Base-by-base conservation (phyloP, 2,888 invertebrate genomes). In the Hanleya hanleyi region DNA sequence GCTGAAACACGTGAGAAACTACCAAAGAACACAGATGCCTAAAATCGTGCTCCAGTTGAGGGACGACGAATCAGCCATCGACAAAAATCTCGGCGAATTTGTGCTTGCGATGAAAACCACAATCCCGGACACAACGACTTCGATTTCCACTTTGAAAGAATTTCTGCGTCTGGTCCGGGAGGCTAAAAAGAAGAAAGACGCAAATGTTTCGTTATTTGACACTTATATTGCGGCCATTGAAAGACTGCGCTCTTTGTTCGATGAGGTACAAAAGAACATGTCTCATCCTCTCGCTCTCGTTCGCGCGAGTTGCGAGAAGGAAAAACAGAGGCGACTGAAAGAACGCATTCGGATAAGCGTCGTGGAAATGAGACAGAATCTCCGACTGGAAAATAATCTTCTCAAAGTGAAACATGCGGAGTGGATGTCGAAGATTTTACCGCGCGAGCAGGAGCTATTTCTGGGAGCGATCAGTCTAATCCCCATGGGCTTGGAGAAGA, bases 391-490 rank as follows among this genome's bases (percentile, higher is more conserved):
- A 12, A 70, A 73, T n/a, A 74, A 79, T 50, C 71, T 86, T 15
- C 77, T 78, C 57, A 73, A 67, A 15, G 72, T 84, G 0, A 67
- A 66, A 0, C 81, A 83, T 73, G 74, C 78, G 18, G 84, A 82
- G 29, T 85, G 82, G 81, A 81, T 78, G 50, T 66, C 69, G 37
- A 85, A 83, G 47, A 71, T 86, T 0, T 37, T 84, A 15, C 77
- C 77, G 6, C 70, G 82, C 18, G 87, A 87, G 69, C 81, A 79
- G 29, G 77, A 77, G 1, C 71, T 87, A 15, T 85, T 85, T 71
- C 77, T 81, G 18, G 87, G 87, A 6, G 73, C 86, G 0, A 74
- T 87, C 4, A 83, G 84, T 67, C 71, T 86, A 0, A 74, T 87
- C 5, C 85, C 86, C 0, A 73, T 86, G 12, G 81, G 81, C 1